Base-by-base conservation (phyloP, 2,113 vertebrate species). In the Bubo blakistoni region DNA sequence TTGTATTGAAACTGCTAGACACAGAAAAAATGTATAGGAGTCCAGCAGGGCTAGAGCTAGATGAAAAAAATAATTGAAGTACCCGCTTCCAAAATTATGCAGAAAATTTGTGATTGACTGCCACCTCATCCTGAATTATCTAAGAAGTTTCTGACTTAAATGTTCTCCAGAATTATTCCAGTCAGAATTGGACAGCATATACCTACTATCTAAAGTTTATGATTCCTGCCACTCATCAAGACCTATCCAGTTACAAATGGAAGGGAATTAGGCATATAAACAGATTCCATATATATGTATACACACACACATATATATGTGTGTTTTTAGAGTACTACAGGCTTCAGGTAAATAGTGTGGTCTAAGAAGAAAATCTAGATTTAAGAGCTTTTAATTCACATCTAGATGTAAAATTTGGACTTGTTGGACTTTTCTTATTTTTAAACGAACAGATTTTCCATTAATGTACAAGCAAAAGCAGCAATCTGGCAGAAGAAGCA, bases 351-450 rank as follows among this genome's bases (percentile, higher is more conserved):
- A 66, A 38, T 61, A 54, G 42, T 76, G 7, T 65, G 69, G 42
- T 90, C 51, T 90, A 65, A 85, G 44, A 85, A 85, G 15, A 88
- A 73, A 86, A 86, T 70, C 13, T 40, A 70, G 38, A 63, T 86
- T n/a, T 83, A 74, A 92, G 46, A 80, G 42, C 13, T 86, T 84
- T 70, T 80, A 59, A 51, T 86, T 86, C 59, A 81, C 17, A 78
- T 66, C 51, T 54, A 66, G 47, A 61, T 78, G 54, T 83, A 74
- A 66, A 80, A 80, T 74, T 82, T 90, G 46, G 38, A 57, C 47
- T 84, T 86, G 10, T 13, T 76, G 51, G 77, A 72, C 30, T 95
- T 94, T 30, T 70, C 34, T 76, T 85, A 74, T 74, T 94, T 94
- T 88, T 85, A 58, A 91, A 34, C 7, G 88, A 77, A 52, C 25